Conservation (phyloP, 2,888 invertebrate genomes). For the Hylaea fasciaria region DNA sequence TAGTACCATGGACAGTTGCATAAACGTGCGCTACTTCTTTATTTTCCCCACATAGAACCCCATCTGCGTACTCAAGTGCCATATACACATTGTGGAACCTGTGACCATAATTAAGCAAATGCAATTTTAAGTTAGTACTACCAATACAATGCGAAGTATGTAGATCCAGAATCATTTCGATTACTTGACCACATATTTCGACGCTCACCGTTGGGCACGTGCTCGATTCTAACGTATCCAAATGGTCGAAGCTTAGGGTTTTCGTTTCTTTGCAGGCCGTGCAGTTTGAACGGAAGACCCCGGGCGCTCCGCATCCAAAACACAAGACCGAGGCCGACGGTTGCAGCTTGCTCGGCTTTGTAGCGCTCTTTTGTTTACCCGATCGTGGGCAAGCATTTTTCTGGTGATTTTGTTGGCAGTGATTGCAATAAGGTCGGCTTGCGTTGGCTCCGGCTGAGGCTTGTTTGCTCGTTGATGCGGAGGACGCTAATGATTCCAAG, state of each 20-base stretch:
- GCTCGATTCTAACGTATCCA: constrained; percentile 7
- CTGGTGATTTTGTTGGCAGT: constrained; percentile 28
- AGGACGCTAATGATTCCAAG: background rate
- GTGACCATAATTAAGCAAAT: too few relatives aligned
- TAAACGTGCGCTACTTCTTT: constrained; percentile 6
- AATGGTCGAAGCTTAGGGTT: background rate
- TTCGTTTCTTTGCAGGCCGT: constrained; percentile 14
- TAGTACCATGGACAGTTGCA: constrained; percentile 1
- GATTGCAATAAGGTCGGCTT: constrained; percentile 4
- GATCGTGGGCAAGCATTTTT: constrained; percentile 21
- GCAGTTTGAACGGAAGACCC: constrained; percentile 25
- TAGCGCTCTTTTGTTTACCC: background rate
- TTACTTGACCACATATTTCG: background rate
- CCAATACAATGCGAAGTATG: too few relatives aligned
- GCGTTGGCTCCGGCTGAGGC: background rate
- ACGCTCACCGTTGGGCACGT: background rate
- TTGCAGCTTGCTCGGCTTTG: background rate
- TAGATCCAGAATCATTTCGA: too few relatives aligned
- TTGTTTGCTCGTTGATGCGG: background rate
- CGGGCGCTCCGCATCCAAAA: constrained; percentile 24
- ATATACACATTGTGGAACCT: too few relatives aligned
- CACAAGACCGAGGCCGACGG: background rate
- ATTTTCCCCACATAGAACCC: background rate
- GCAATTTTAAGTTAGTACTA: too few relatives aligned
- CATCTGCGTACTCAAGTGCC: background rate